A percentile compares a stretch with the other conserved stretches of the same genome.
Evolutionary conservation across 2,888 invertebrate species (phyloP).

Genomic region (Pachymerium ferrugineum): DNA sequence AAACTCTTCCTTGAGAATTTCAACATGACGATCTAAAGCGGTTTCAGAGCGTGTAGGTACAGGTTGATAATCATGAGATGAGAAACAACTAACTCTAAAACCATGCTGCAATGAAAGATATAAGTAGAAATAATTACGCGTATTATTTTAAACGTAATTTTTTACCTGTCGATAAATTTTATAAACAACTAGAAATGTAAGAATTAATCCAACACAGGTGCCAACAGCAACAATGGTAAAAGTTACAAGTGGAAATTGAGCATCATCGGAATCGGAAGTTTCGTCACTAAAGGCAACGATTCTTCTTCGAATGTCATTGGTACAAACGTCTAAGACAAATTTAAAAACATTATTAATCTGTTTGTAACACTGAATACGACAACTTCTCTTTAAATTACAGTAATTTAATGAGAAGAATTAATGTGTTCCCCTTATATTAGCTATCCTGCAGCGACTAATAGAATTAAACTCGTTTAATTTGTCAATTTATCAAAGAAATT

Average conservation of each 20-base stretch:
- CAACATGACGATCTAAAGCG: background rate
- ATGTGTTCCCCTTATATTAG: too few relatives aligned
- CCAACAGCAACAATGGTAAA: conserved; percentile 1
- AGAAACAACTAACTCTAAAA: background rate
- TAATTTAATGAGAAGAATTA: too few relatives aligned
- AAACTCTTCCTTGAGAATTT: background rate
- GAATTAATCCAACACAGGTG: background rate
- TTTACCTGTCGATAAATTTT: background rate
- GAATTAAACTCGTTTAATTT: too few relatives aligned
- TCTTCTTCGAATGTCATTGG: background rate
- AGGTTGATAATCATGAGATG: conserved; percentile 7
- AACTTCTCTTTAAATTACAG: too few relatives aligned
- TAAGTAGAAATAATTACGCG: background rate
- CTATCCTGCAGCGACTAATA: too few relatives aligned
- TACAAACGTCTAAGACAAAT: background rate
- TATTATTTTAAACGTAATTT: background rate
- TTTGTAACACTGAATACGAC: too few relatives aligned
- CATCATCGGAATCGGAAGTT: background rate
- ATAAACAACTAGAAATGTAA: conserved; percentile 9
- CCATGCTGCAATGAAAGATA: background rate
- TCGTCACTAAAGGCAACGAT: background rate
- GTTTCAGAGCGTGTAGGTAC: conserved; percentile 1
- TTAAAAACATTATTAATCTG: too few relatives aligned
- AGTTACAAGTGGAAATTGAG: background rate
- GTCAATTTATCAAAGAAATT: too few relatives aligned